A percentile compares a stretch with the other conserved stretches of the same genome.
Evolutionary conservation across 2,888 invertebrate species (phyloP).

Genomic region (Erebia epiphron): DNA sequence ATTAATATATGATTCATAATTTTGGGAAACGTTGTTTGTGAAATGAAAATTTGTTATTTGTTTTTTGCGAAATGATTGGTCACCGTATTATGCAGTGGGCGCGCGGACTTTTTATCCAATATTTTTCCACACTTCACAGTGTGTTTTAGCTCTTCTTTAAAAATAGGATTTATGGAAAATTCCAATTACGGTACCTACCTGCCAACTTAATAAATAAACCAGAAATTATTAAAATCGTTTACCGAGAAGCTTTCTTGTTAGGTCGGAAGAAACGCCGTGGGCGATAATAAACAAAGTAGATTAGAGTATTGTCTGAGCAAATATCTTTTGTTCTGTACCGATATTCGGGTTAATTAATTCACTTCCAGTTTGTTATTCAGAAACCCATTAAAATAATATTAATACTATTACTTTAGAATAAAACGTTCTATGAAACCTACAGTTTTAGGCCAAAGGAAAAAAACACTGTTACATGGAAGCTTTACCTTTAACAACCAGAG

Average conservation of each 20-base stretch:
- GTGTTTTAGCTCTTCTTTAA: too few relatives aligned
- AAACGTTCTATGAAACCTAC: background rate
- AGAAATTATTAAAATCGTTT: conserved; percentile 20
- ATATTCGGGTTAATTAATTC: conserved; percentile 20
- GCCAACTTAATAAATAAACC: conserved; percentile 10
- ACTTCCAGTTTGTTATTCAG: background rate
- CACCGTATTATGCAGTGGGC: too few relatives aligned
- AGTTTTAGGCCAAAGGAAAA: too few relatives aligned
- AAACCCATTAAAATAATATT: conserved; percentile 11
- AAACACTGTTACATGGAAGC: too few relatives aligned
- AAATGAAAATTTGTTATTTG: too few relatives aligned
- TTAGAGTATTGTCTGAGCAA: conserved; percentile 15
- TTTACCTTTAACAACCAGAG: too few relatives aligned
- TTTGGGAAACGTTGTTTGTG: too few relatives aligned
- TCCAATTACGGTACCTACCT: background rate
- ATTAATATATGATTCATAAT: too few relatives aligned
- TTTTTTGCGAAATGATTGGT: too few relatives aligned
- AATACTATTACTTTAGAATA: background rate
- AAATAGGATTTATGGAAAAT: background rate
- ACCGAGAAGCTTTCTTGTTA: conserved; percentile 20
- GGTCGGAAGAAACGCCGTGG: conserved; percentile 13
- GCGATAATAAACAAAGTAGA: conserved; percentile 17
- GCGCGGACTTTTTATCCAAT: too few relatives aligned
- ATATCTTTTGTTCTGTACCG: conserved; percentile 24
- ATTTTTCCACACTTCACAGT: too few relatives aligned